A percentile compares a stretch with the other conserved stretches of the same genome.
Evolutionary conservation across 1,140 invertebrate species (phyloP).

Genomic region (Pseudobourletiella spinata): DNA sequence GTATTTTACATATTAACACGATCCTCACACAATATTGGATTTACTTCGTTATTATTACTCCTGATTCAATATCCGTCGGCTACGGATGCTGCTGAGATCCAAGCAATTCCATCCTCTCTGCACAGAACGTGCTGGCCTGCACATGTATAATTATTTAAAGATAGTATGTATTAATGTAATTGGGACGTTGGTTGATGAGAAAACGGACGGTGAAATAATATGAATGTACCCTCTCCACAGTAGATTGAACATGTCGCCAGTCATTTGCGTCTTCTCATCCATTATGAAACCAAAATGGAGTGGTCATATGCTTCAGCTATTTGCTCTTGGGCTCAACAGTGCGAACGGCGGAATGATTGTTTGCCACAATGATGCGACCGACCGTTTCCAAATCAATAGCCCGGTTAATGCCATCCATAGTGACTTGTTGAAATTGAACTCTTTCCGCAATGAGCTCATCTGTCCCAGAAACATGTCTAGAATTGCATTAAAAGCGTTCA

Average conservation of each 20-base stretch:
- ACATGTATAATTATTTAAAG: constrained; percentile 22
- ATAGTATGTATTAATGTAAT: too few relatives aligned
- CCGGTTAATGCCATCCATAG: constrained; percentile 55
- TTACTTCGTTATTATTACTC: constrained; percentile 26
- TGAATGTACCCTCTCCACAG: constrained; percentile 73
- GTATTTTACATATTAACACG: too few relatives aligned
- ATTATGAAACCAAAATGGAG: too few relatives aligned
- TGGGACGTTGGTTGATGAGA: too few relatives aligned
- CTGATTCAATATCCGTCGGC: constrained; percentile 9
- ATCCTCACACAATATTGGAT: too few relatives aligned
- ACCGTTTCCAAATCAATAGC: constrained; percentile 51
- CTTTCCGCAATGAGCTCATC: constrained; percentile 68
- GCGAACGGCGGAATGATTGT: constrained; percentile 66
- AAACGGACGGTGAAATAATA: background rate
- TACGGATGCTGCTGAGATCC: constrained; percentile 56
- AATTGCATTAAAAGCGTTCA: constrained; percentile 48
- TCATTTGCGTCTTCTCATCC: too few relatives aligned
- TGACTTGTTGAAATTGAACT: constrained; percentile 59
- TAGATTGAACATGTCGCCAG: constrained; percentile 76
- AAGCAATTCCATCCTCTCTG: constrained; percentile 76
- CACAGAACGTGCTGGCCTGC: constrained; percentile 90
- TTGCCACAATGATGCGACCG: constrained; percentile 46
- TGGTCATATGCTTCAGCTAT: constrained; percentile 70
- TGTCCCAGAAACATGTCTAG: constrained; percentile 64
- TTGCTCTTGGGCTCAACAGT: constrained; percentile 85